Base-by-base conservation (phyloP, 2,888 invertebrate species). In the Aphidius colemani region DNA sequence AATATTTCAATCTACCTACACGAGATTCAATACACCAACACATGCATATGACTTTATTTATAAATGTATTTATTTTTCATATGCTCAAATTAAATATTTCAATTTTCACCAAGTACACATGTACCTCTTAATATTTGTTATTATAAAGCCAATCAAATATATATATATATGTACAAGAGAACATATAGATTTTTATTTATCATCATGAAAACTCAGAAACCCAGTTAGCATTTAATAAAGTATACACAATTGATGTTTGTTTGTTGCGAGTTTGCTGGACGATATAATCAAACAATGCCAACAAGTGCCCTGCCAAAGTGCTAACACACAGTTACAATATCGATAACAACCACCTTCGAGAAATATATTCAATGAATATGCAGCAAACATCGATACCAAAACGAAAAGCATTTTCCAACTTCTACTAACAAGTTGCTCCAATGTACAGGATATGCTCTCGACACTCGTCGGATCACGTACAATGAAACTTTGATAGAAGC, bases 181-280 rank as follows among this genome's bases (percentile, higher is more conserved):
- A 18, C 13, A 18, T 18, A 30, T 1, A 30, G 30, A 30, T 30
- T 30, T 30, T 30, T 30, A 30, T 30, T 30, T 30, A 30, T 30
- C 30, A 30, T 30, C 30, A 30, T 30, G 30, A 30, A 18, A 55
- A 41, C 11, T 11, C 13, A 30, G 18, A 30, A 51, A 30, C 44
- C 55, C 44, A 55, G 55, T 55, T 55, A 44, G 45, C 44, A 55
- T 44, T 44, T 44, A 55, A 55, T 55, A 44, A 13, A 13, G 48
- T 30, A 30, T 30, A 6, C 46, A 9, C 41, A 53, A 50, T 64
- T 49, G 59, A 59, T 59, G 58, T 64, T 64, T 64, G 64, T 64
- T 64, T 64, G 64, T 64, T 64, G 50, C 60, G 55, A 55, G 43
- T 55, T 55, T 55, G 43, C 55, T 44, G 55, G 55, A 55, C 44